These are phyloP conservation scores for Callyntrura sp. DNA, from an alignment of 2,888 invertebrate genomes.

Conservation along the genomic window DNA sequence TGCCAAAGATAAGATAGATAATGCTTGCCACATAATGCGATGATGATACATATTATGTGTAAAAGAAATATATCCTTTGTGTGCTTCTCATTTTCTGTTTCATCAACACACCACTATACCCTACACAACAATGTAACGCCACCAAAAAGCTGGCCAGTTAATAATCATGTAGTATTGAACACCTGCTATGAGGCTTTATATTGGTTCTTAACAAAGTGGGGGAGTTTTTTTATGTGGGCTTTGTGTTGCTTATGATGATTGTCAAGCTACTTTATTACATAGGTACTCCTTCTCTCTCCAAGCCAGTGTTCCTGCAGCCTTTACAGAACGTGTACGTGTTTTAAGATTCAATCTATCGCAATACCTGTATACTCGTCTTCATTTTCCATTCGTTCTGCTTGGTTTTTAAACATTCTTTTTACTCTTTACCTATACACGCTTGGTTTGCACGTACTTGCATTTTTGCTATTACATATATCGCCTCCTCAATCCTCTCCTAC, in stretches of 20 bases:
- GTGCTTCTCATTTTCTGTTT: neutral
- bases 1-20: no score
- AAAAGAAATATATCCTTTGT: neutral
- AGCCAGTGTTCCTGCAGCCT: neutral
- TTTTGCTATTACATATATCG: neutral
- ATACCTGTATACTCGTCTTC: conserved; percentile 1
- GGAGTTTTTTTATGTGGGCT: conserved; percentile 16
- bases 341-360: neutral
- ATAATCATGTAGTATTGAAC: conserved; percentile 24
- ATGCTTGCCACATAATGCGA: no score
- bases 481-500: neutral
- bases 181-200: conserved; percentile 2
- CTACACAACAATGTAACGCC: no score
- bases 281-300: neutral
- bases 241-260: conserved; percentile 4
- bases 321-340: neutral
- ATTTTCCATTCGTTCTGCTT: conserved; percentile 6
- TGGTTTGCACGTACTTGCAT: neutral
- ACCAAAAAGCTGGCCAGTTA: neutral
- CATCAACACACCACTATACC: neutral
- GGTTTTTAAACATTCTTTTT: conserved; percentile 13
- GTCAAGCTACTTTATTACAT: neutral
- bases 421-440: neutral
- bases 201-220: conserved; percentile 25
- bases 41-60: no score